These are phyloP conservation scores for Lepus europaeus DNA, from an alignment of 2,113 vertebrate genomes.

Conservation along the genomic window DNA sequence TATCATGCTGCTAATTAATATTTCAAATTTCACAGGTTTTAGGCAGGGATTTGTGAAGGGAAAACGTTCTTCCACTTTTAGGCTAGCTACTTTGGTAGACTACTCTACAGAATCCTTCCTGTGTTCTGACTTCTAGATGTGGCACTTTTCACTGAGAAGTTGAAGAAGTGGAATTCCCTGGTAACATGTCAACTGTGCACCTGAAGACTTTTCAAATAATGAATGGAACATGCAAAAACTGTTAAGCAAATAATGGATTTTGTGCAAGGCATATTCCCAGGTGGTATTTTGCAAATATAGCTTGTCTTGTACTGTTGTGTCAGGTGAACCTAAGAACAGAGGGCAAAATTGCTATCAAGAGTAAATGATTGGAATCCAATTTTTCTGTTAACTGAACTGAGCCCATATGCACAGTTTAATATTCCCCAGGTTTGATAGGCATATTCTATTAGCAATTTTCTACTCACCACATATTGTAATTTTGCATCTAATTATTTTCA, in stretches of 20 bases:
- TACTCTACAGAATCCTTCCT: not conserved
- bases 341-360: conserved; percentile 71
- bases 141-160: conserved; percentile 30
- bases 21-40: not conserved
- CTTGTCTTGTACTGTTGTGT: conserved; percentile 54
- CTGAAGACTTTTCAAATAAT: conserved; percentile 68
- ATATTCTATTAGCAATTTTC: conserved; percentile 72
- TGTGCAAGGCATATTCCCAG: conserved; percentile 38
- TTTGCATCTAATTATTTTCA: conserved; percentile 77
- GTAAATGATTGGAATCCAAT: conserved; percentile 78
- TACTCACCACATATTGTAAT: conserved; percentile 61
- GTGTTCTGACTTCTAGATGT: conserved; percentile 50
- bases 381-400: conserved; percentile 83
- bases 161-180: conserved; percentile 40
- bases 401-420: conserved; percentile 46
- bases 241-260: conserved; percentile 64
- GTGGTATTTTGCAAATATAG: conserved; percentile 65
- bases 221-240: conserved; percentile 48
- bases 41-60: conserved; percentile 24
- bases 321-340: conserved; percentile 69
- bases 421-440: conserved; percentile 60
- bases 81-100: not conserved
- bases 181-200: not conserved
- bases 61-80: not conserved
- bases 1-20: conserved; percentile 12